Evolutionary conservation across 2,113 vertebrate genomes (phyloP).

Genomic region (Carollia perspicillata): DNA sequence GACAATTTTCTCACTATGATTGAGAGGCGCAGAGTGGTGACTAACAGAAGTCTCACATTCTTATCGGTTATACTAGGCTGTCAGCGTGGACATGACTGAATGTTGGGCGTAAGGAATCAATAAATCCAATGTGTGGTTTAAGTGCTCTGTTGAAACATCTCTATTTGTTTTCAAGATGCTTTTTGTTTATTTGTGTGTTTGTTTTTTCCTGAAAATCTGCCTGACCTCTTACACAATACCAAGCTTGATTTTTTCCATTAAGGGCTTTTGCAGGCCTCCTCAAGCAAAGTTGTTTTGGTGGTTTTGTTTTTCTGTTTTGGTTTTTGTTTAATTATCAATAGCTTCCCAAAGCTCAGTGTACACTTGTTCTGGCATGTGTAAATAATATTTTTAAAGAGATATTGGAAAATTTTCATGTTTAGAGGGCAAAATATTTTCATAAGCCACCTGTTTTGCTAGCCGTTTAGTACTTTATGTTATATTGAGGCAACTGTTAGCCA

Average conservation of each 20-base stretch:
- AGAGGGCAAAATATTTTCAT: neutral
- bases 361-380: neutral
- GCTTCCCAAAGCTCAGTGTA: conserved; percentile 30
- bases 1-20: neutral
- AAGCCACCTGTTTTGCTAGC: neutral
- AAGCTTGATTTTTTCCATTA: neutral
- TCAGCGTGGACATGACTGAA: neutral
- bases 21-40: neutral
- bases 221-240: neutral
- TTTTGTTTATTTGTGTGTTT: neutral
- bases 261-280: conserved; percentile 29
- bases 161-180: neutral
- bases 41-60: neutral
- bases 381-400: neutral
- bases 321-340: neutral
- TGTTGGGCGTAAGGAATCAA: neutral
- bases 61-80: neutral
- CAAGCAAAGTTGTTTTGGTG: neutral
- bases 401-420: neutral
- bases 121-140: neutral
- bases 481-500: neutral
- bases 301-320: neutral
- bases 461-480: neutral
- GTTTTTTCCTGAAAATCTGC: neutral
- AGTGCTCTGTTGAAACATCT: neutral